Evolutionary conservation across 2,888 invertebrate genomes (phyloP), one percentile per base, ranked within the genome.

Genomic region (Ennomos fuscantarius): DNA sequence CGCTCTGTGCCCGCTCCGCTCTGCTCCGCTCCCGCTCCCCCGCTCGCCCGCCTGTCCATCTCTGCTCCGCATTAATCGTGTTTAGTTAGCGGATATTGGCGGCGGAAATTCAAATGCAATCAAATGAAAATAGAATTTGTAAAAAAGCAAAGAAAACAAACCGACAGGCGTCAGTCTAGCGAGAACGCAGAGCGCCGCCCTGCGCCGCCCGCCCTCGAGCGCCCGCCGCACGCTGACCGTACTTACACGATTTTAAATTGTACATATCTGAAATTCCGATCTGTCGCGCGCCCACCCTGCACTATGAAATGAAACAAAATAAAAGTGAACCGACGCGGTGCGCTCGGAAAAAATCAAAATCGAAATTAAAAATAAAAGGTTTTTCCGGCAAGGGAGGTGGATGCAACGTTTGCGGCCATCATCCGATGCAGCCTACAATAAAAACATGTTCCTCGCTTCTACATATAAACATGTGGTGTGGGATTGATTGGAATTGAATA

Each of bases 51-150:
- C 79, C 89, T 87, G 89, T 90, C 90, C 89, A 85, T 89, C 89
- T 86, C 79, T 85, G 79, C 84, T 78, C 84, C 86, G 85, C 91
- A 92, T 92, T 93, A 93, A 92, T 93, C 92, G 92, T 93, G 93
- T 93, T 92, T 93, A 92, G 92, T 92, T 91, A 92, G 89, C 88
- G 89, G 91, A 92, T 93, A 93, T 93, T 87, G 92, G 89, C 89
- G 89, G 87, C 83, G 89, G 88, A 92, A 92, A 91, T 91, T 91
- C 89, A 91, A 90, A 92, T 92, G 90, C 92, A 92, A 91, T 92
- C 91, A 92, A 91, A 92, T 90, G 89, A 91, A 92, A 92, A 92
- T 91, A 92, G 90, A 88, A 90, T 89, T 86, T 77, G 86, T 84
- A 86, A 90, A 92, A 90, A 90, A 89, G 84, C 83, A 90, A 90